Percentiles rank a stretch among this genome's conserved stretches.
These are phyloP conservation scores for Phocoena phocoena DNA, from an alignment of 2,113 vertebrate species.

Conservation along the genomic window DNA sequence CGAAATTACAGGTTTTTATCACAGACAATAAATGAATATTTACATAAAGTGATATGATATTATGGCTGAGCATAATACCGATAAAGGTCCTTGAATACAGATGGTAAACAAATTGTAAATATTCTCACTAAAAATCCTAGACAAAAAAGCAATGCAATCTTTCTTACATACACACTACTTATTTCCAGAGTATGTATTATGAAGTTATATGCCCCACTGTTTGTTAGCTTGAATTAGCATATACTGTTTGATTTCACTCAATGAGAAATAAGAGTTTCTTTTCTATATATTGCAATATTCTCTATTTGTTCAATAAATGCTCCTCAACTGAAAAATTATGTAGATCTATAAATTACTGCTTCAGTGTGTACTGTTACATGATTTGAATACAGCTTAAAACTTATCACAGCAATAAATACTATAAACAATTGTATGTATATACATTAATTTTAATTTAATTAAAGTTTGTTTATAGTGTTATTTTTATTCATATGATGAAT, in stretches of 20 bases:
- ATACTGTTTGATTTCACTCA: background rate
- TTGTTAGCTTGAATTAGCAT: background rate
- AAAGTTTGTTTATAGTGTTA: background rate
- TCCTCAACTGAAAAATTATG: background rate
- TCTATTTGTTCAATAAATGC: background rate
- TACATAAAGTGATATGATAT: constrained; percentile 50
- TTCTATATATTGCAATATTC: background rate
- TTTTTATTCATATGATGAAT: background rate
- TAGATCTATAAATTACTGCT: background rate
- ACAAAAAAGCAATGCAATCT: constrained; percentile 43
- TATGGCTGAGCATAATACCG: constrained; percentile 4
- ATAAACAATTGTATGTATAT: background rate
- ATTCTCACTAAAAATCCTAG: constrained; percentile 19
- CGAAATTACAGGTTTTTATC: constrained; percentile 70
- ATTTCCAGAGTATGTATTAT: background rate
- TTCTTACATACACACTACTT: background rate
- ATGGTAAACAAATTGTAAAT: constrained; percentile 59
- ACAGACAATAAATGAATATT: constrained; percentile 53
- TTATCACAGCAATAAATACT: background rate
- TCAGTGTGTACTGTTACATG: background rate
- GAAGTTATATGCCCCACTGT: background rate
- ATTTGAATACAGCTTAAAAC: background rate
- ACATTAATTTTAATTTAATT: background rate
- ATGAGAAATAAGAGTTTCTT: background rate
- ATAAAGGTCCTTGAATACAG: constrained; percentile 61